Conservation (phyloP, 1,140 invertebrate species). For the Drosophila eugracilis region DNA sequence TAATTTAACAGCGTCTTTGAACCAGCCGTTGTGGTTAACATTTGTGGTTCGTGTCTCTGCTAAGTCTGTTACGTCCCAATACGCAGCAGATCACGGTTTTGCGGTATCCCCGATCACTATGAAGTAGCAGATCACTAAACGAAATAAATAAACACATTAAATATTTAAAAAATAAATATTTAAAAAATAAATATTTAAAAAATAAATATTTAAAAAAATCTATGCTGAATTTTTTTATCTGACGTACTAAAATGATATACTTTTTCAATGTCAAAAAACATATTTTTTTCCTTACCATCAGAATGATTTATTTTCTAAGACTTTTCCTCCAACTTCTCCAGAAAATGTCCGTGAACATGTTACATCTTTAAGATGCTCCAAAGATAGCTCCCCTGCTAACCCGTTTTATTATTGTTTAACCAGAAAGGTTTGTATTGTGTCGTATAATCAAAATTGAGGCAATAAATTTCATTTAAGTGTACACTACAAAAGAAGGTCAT, state of each 20-base stretch:
- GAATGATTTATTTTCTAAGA: constrained; percentile 5
- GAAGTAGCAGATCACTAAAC: neutral
- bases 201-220: no score
- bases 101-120: neutral
- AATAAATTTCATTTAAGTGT: constrained; percentile 2
- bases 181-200: neutral
- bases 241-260: no score
- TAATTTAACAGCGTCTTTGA: constrained; percentile 40
- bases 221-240: no score
- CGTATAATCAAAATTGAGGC: constrained; percentile 1
- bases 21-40: constrained; percentile 3
- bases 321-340: constrained; percentile 8
- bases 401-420: constrained; percentile 5
- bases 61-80: constrained; percentile 25
- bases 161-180: no score
- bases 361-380: constrained; percentile 7
- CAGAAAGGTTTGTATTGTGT: neutral
- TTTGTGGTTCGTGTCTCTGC: constrained; percentile 43
- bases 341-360: neutral
- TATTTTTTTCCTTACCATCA: neutral
- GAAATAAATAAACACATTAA: neutral
- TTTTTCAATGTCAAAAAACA: neutral
- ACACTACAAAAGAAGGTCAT: neutral
- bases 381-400: neutral
- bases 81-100: neutral